Evolutionary conservation across 2,113 vertebrate species (phyloP).

Genomic region (Pangasianodon gigas): DNA sequence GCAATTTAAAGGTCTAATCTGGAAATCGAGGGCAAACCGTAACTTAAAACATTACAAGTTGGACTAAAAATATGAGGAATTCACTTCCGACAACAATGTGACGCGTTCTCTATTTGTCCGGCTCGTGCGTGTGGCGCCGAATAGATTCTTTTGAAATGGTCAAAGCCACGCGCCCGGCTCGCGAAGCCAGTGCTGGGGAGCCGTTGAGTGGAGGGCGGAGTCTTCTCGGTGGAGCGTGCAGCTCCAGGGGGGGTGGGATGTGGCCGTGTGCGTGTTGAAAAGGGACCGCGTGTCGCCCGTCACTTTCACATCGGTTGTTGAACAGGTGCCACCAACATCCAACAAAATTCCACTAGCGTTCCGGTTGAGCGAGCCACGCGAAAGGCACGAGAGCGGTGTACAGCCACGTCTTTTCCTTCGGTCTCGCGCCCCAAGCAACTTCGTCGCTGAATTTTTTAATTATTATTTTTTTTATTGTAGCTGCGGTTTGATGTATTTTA

Average conservation of each 20-base stretch:
- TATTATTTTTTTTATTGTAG: background rate
- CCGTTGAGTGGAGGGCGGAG: conserved; percentile 53
- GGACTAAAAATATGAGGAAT: background rate
- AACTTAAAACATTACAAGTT: background rate
- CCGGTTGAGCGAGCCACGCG: conserved; percentile 53
- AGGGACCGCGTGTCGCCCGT: conserved; percentile 59
- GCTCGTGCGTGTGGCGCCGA: conserved; percentile 49
- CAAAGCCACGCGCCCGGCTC: conserved; percentile 74
- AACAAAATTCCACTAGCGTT: conserved; percentile 25
- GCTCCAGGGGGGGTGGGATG: conserved; percentile 40
- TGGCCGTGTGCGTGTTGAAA: conserved; percentile 65
- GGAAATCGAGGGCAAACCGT: background rate
- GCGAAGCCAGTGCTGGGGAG: conserved; percentile 52
- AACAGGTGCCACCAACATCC: conserved; percentile 52
- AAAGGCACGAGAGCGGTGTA: conserved; percentile 54
- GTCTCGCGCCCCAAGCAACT: background rate
- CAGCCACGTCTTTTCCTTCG: background rate
- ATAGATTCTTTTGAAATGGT: conserved; percentile 57
- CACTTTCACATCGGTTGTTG: conserved; percentile 48
- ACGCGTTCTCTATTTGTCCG: background rate
- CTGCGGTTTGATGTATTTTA: conserved; percentile 26
- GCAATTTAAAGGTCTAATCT: background rate
- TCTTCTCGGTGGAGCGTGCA: conserved; percentile 55
- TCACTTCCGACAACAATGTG: background rate
- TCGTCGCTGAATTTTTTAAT: background rate